Evolutionary conservation across 2,797 vertebrate species (phyloP).

Genomic region (Sphaeramia orbicularis): DNA sequence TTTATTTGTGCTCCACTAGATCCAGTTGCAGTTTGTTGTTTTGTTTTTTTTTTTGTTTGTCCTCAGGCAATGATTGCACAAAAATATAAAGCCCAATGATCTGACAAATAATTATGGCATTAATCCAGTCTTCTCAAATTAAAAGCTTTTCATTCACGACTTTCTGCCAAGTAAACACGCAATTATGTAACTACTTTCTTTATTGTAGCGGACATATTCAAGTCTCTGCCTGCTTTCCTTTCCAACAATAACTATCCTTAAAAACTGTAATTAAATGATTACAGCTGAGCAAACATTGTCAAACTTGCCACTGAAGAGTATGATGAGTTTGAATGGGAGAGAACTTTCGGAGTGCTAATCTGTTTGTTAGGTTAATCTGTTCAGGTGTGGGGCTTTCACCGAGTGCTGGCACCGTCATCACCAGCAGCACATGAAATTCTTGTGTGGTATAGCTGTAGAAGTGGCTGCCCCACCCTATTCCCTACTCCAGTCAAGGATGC

Average conservation of each 20-base stretch:
- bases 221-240: constrained; percentile 50
- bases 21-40: neutral
- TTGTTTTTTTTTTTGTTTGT: constrained; percentile 14
- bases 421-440: constrained; percentile 31
- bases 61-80: constrained; percentile 16
- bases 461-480: constrained; percentile 60
- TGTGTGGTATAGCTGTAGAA: constrained; percentile 45
- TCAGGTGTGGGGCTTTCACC: constrained; percentile 22
- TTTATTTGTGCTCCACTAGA: constrained; percentile 17
- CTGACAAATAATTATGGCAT: constrained; percentile 64
- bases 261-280: constrained; percentile 64
- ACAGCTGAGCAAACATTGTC: constrained; percentile 44
- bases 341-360: constrained; percentile 21
- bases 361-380: constrained; percentile 18
- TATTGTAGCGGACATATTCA: constrained; percentile 42
- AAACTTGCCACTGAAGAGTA: constrained; percentile 31
- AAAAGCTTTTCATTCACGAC: constrained; percentile 45
- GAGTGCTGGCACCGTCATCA: constrained; percentile 21
- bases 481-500: constrained; percentile 58
- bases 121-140: constrained; percentile 50
- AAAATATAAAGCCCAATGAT: constrained; percentile 35
- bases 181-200: constrained; percentile 52
- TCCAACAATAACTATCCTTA: constrained; percentile 26
- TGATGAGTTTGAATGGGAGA: constrained; percentile 60
- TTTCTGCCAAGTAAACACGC: constrained; percentile 53